Conservation (phyloP, 92 coral and sea anemone genomes). For the Pocillopora grandis region DNA sequence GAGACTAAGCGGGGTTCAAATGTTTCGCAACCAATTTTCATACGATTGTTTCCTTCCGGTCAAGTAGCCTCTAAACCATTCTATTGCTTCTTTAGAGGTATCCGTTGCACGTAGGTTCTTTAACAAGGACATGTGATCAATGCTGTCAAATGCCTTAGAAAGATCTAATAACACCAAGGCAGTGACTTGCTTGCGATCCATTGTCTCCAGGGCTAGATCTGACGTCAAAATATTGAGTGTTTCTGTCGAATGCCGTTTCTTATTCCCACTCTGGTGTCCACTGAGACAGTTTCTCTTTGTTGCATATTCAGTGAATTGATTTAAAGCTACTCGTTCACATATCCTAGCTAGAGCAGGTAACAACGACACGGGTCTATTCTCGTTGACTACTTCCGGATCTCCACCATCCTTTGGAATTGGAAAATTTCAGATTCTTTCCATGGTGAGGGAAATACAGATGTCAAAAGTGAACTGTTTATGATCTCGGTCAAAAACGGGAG, state of each 20-base stretch:
- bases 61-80: no score
- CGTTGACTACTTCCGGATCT: not conserved
- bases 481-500: conserved; percentile 40
- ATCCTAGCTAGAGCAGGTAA: no score
- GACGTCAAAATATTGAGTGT: conserved; percentile 46
- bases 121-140: conserved; percentile 31
- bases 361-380: no score
- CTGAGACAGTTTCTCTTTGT: not conserved
- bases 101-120: conserved; percentile 29
- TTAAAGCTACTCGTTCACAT: no score
- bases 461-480: no score
- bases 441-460: conserved; percentile 7
- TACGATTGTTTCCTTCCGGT: no score
- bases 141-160: conserved; percentile 33
- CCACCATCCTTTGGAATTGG: conserved; percentile 45
- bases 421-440: conserved; percentile 59
- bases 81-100: not conserved
- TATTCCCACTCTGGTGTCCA: conserved; percentile 53
- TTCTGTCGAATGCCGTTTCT: conserved; percentile 39
- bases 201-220: conserved; percentile 35
- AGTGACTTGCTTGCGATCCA: conserved; percentile 49
- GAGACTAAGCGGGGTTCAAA: no score
- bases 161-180: no score
- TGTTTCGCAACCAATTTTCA: no score
- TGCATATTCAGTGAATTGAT: no score